Evolutionary conservation across 2,797 vertebrate species (phyloP), one percentile per base, ranked within the genome.

Genomic region (Aulostomus chinensis): DNA sequence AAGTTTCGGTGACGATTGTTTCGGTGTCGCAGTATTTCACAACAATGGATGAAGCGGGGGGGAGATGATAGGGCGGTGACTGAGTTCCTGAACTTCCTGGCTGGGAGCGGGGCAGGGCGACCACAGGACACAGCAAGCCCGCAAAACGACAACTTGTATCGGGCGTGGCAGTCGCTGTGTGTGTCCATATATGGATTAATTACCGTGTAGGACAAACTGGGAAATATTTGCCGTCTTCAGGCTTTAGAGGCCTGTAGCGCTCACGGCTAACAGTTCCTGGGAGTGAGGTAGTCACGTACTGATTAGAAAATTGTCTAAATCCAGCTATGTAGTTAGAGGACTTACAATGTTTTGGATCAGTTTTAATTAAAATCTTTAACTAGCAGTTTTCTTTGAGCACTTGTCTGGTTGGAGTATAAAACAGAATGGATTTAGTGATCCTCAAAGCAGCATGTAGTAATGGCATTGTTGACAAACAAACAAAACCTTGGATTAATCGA

Each of bases 101-200:
- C 73, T 72, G 54, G 15, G 29, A 71, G 52, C 14, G 40, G 46
- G 42, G 72, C 56, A 50, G 71, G 56, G 43, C 54, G 45, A 72
- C 66, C 72, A 33, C 81, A 76, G 61, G 73, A 42, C 63, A 17
- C 72, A 73, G 53, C 72, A 61, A 11, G 76, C 39, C 74, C 52
- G 35, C 25, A 33, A 15, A 52, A 28, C 20, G 14, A 42, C 58
- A 78, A 81, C 79, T 76, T 71, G 74, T 60, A 64, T n/a, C 22
- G 68, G 88, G 88, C 78, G 88, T 85, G 82, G 45, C 28, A 1
- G 58, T 21, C 5, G 4, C 52, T 33, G 29, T 5, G 6, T 4
- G 4, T 73, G 67, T 11, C 87, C 86, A 66, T 84, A 83, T 88
- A 84, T 66, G 87, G 87, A 63, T 67, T 82, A 79, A 78, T 79